phyloP scores from a whole-genome alignment of 2,797 vertebrate species.

The Alfaro cultratus region DNA sequence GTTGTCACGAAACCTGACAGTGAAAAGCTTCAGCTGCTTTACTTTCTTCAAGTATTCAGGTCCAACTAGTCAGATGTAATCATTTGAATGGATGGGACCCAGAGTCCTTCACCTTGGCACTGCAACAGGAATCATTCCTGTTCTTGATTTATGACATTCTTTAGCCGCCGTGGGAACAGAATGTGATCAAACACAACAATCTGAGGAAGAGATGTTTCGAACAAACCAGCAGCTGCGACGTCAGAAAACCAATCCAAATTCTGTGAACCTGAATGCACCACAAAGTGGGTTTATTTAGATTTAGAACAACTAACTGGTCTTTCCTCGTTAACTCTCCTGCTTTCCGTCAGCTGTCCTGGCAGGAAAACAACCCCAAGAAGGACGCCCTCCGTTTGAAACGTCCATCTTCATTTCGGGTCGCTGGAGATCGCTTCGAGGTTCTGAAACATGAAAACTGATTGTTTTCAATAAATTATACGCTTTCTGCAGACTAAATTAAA shows the following conservation, averaged over 20 bases:
- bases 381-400: not conserved
- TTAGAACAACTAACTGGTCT: conserved; percentile 6
- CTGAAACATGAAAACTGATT: conserved; percentile 9
- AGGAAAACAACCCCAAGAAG: not conserved
- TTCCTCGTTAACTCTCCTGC: conserved; percentile 25
- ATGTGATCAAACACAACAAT: conserved; percentile 8
- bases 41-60: not conserved
- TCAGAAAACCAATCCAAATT: conserved; percentile 17
- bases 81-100: not conserved
- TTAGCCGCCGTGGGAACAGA: not conserved
- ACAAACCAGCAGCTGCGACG: conserved; percentile 12
- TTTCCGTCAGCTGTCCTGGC: not conserved
- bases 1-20: not conserved
- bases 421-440: conserved; percentile 10
- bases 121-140: not conserved
- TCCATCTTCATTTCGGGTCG: not conserved
- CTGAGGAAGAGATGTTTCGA: not conserved
- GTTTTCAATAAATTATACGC: conserved; percentile 10
- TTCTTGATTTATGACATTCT: not conserved
- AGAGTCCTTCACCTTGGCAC: not conserved
- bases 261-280: conserved; percentile 24
- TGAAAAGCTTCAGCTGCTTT: not conserved
- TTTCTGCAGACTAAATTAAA: conserved; percentile 21
- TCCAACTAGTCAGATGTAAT: not conserved
- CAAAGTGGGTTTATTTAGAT: not conserved